Conservation (phyloP, 2,797 vertebrate species). For the Propithecus deckenii region DNA sequence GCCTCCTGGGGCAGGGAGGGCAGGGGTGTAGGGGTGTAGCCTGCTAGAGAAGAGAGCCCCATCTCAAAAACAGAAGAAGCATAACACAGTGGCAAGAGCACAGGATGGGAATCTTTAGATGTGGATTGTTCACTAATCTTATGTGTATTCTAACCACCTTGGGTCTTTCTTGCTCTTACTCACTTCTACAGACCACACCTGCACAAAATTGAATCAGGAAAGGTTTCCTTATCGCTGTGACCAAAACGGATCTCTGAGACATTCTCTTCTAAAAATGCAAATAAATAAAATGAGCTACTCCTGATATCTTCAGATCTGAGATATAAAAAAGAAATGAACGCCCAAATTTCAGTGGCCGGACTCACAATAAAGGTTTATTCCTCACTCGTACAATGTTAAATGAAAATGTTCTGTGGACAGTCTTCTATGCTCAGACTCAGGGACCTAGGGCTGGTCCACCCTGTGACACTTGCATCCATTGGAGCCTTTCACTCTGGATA, state of each 20-base stretch:
- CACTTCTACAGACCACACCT: not conserved
- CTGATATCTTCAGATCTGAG: not conserved
- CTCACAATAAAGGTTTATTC: not conserved
- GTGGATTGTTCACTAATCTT: not conserved
- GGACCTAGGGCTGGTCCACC: rapidly evolving
- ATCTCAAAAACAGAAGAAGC: not conserved
- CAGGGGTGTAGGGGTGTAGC: not conserved
- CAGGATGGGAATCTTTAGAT: not conserved
- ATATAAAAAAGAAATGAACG: not conserved
- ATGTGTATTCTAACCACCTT: not conserved
- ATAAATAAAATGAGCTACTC: not conserved
- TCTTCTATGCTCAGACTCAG: not conserved
- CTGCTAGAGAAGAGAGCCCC: not conserved
- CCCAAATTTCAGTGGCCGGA: not conserved
- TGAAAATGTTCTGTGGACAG: not conserved
- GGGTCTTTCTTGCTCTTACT: not conserved
- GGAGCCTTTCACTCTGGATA: not conserved
- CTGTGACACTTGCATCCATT: not conserved
- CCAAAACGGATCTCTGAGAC: not conserved
- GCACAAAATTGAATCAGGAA: not conserved
- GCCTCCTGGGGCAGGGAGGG: too few species aligned
- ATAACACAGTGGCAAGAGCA: not conserved
- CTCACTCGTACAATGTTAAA: not conserved
- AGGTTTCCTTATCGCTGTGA: not conserved
- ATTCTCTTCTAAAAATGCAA: not conserved